Percentiles rank a stretch among this genome's conserved stretches.
Conservation (phyloP, 2,797 vertebrate genomes). For the Coregonus sp. region DNA sequence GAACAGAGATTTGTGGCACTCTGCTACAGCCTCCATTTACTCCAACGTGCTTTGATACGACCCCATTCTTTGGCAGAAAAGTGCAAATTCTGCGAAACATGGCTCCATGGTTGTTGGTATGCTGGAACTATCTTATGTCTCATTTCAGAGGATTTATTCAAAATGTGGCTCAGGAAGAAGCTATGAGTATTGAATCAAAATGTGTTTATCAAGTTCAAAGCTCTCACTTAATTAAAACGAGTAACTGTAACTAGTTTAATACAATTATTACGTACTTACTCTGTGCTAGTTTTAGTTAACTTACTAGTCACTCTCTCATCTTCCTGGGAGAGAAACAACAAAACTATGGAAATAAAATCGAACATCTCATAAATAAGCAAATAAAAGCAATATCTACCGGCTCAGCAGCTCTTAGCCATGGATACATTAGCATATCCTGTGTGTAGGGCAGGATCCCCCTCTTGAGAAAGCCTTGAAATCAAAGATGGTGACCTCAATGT, state of each 20-base stretch:
- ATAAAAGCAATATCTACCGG: neutral
- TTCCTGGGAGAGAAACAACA: constrained; percentile 9
- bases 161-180: constrained; percentile 12
- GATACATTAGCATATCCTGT: constrained; percentile 3
- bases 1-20: constrained; percentile 66
- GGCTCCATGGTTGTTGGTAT: constrained; percentile 40
- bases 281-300: neutral
- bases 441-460: constrained; percentile 30
- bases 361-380: neutral
- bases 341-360: constrained; percentile 36
- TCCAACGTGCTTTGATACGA: constrained; percentile 61
- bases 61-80: constrained; percentile 52
- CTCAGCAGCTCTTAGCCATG: constrained; percentile 2
- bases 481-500: constrained; percentile 30
- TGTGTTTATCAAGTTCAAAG: constrained; percentile 2
- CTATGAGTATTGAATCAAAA: constrained; percentile 16
- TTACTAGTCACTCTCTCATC: neutral
- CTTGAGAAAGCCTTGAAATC: constrained; percentile 13
- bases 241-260: neutral
- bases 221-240: neutral
- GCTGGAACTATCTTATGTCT: constrained; percentile 49
- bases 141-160: constrained; percentile 38
- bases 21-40: constrained; percentile 61
- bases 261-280: neutral
- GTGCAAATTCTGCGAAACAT: constrained; percentile 58